A percentile compares a stretch with the other conserved stretches of the same genome.
These are phyloP conservation scores for Pseudomyrmex cubaensis DNA, from an alignment of 1,140 invertebrate species.

Conservation along the genomic window DNA sequence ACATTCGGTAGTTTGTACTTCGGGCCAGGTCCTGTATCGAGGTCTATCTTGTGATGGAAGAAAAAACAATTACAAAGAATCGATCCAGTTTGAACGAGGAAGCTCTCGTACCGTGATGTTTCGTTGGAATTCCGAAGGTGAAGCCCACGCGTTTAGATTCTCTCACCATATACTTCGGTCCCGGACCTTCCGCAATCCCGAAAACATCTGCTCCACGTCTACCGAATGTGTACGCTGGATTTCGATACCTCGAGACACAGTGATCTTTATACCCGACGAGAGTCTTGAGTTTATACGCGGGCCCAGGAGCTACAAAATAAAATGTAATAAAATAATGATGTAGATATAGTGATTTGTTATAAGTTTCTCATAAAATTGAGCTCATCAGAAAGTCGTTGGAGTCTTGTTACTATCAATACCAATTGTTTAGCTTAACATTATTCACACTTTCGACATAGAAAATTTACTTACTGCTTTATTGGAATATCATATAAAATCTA, in stretches of 20 bases:
- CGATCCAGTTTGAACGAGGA: conserved; percentile 13
- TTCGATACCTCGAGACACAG: conserved; percentile 75
- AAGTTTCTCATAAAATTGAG: neutral
- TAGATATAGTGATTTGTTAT: neutral
- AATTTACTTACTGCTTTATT: conserved; percentile 1
- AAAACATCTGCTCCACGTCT: neutral
- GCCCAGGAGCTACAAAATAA: conserved; percentile 77
- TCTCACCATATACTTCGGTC: conserved; percentile 76
- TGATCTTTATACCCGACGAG: conserved; percentile 78
- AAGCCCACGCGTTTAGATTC: conserved; percentile 64
- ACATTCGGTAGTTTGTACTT: conserved; percentile 66
- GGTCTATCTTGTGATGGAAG: conserved; percentile 1
- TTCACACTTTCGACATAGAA: neutral
- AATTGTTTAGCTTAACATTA: neutral
- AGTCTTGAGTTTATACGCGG: conserved; percentile 78
- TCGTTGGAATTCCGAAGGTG: conserved; percentile 65
- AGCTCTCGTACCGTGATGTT: conserved; percentile 49
- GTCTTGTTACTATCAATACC: too few species aligned
- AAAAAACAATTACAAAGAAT: neutral
- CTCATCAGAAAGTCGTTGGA: neutral
- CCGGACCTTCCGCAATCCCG: conserved; percentile 67
- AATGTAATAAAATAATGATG: neutral
- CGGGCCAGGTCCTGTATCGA: conserved; percentile 69
- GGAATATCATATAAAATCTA: conserved; percentile 16
- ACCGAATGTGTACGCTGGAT: conserved; percentile 80